Conservation (phyloP, 2,797 vertebrate genomes). For the Pseudomugil gertrudae region DNA sequence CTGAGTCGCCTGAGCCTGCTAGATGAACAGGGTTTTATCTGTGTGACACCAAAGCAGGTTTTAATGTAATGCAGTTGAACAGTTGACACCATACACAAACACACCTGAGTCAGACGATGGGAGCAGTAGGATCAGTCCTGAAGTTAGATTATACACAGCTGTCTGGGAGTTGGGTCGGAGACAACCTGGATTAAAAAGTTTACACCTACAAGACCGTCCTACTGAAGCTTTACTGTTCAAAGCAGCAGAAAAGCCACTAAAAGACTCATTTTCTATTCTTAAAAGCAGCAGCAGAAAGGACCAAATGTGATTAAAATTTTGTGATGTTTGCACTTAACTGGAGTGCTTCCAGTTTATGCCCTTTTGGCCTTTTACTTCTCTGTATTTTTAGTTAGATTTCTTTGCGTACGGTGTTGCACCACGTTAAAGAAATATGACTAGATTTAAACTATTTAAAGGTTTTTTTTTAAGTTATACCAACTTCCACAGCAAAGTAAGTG, state of each 20-base stretch:
- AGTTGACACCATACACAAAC: slow-evolving; percentile 15
- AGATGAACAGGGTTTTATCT: slow-evolving; percentile 19
- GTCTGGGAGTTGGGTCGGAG: neutral
- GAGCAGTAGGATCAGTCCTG: neutral
- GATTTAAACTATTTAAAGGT: neutral
- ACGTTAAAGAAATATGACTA: neutral
- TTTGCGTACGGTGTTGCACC: neutral
- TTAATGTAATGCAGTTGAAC: slow-evolving; percentile 14
- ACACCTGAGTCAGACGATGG: slow-evolving; percentile 24
- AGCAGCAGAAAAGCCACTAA: neutral
- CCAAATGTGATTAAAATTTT: slow-evolving; percentile 1
- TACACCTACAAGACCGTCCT: neutral
- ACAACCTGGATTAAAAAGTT: slow-evolving; percentile 1
- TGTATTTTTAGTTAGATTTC: neutral
- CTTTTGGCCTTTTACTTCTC: neutral
- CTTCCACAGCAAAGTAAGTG: too few relatives aligned
- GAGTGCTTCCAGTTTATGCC: neutral
- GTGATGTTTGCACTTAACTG: neutral
- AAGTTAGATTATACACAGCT: slow-evolving; percentile 4
- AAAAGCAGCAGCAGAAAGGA: neutral
- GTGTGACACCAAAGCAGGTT: slow-evolving; percentile 15
- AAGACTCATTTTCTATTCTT: neutral
- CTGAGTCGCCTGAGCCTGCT: slow-evolving; percentile 13
- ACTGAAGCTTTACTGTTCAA: neutral
- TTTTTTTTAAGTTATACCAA: too few relatives aligned